Base-by-base conservation (phyloP, 1,140 invertebrate genomes). In the Drosophila saltans region DNA sequence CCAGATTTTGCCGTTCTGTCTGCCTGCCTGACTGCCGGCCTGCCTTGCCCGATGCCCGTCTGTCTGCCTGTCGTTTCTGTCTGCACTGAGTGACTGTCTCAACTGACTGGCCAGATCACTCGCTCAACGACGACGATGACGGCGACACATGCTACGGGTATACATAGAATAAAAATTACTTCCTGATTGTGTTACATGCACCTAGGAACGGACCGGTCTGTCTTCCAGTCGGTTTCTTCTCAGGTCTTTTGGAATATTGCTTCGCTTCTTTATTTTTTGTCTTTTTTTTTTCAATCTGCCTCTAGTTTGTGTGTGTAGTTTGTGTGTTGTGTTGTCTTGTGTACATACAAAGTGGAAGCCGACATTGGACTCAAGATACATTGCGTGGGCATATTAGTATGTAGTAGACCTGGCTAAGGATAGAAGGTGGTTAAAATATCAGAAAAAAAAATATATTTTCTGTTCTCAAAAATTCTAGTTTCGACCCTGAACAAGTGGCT, bases 111-210 rank as follows among this genome's bases (percentile, higher is more conserved):
- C 66, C 75, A 65, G 75, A 82, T 82, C 80, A 71, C 80, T 81
- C 68, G 71, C 65, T 56, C 33, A 24, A 41, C 16, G 41, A 56
- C 33, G 41, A 39, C 73, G 80, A 79, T 70, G 62, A 69, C 75
- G 75, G 69, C 79, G 82, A 79, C 75, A 85, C 82, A 86, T 85
- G 78, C 73, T 80, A 74, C 80, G 72, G 77, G 74, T 86, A 72
- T 66, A 81, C 66, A 81, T 74, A 48, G 73, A 75, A 78, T 66
- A 75, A 72, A 84, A 84, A 60, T 85, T 75, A 85, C 82, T 85
- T 85, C 82, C 82, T 85, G 82, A 81, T 81, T 86, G 62, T 79
- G 69, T 66, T 78, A 78, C 75, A 78, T 78, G 75, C 75, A 78
- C 75, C 74, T 67, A 77, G 68, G 71, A 86, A 79, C 81, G 81